Percentiles rank a stretch among this genome's conserved stretches.
Evolutionary conservation across 2,113 vertebrate species (phyloP).

Genomic region (Leiothrix lutea): DNA sequence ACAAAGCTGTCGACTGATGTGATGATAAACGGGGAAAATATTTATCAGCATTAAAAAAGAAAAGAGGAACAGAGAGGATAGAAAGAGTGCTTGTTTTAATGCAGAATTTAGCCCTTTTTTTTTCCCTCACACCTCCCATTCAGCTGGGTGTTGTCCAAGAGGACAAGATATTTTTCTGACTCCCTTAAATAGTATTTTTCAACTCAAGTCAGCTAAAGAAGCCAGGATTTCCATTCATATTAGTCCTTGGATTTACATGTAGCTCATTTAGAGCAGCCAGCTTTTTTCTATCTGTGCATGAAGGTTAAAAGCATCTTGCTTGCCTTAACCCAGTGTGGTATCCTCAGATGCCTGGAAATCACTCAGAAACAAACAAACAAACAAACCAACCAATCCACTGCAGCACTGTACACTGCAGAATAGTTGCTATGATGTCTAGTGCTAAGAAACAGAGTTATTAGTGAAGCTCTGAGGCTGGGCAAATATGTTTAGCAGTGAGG

Average conservation of each 20-base stretch:
- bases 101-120: background rate
- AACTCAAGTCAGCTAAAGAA: background rate
- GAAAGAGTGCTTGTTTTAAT: background rate
- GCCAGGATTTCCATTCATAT: conserved; percentile 5
- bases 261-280: conserved; percentile 29
- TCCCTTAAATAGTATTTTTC: background rate
- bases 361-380: background rate
- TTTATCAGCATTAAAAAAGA: background rate
- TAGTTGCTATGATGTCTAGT: background rate
- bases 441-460: background rate
- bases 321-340: background rate
- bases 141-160: background rate
- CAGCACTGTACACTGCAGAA: background rate
- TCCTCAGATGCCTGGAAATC: background rate
- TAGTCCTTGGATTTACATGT: conserved; percentile 16
- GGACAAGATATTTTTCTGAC: background rate
- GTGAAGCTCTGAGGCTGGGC: background rate
- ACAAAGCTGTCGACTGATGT: background rate
- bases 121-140: background rate
- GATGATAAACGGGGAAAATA: background rate
- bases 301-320: background rate
- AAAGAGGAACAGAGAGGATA: background rate
- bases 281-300: conserved; percentile 1
- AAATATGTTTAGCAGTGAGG: background rate
- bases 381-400: background rate